These are phyloP conservation scores for Ceratoteleas bidentatus DNA, from an alignment of 1,140 invertebrate genomes.

Conservation along the genomic window DNA sequence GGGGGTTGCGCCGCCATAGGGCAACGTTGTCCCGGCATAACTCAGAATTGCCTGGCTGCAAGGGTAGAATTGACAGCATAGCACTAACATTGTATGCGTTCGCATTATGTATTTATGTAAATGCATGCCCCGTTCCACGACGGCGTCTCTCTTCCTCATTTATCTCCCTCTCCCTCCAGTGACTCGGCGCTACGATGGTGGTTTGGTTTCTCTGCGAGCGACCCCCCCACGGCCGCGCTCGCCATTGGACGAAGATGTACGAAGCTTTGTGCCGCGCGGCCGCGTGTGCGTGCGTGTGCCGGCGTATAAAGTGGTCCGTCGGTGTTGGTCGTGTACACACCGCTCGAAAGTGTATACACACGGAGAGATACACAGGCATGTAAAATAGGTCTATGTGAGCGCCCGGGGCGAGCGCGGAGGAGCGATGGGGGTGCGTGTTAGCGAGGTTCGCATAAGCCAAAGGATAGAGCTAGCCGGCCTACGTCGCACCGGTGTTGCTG, in stretches of 20 bases:
- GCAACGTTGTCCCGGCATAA: constrained; percentile 77
- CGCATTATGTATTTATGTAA: constrained; percentile 82
- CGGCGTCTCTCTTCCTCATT: constrained; percentile 58
- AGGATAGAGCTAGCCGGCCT: constrained; percentile 72
- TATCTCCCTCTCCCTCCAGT: constrained; percentile 55
- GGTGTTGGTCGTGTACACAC: constrained; percentile 42
- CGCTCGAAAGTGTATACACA: constrained; percentile 46
- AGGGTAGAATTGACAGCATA: constrained; percentile 81
- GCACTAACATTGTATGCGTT: constrained; percentile 81
- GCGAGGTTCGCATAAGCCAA: constrained; percentile 72
- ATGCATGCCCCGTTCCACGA: constrained; percentile 76
- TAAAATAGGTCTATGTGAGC: constrained; percentile 58
- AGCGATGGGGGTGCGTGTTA: constrained; percentile 67
- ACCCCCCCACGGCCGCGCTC: constrained; percentile 60
- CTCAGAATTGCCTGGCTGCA: constrained; percentile 80
- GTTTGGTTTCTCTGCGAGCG: constrained; percentile 58
- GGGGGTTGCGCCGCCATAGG: constrained; percentile 71
- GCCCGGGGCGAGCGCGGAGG: constrained; percentile 34
- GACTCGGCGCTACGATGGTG: constrained; percentile 49
- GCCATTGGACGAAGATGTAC: constrained; percentile 72
- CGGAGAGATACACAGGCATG: constrained; percentile 42
- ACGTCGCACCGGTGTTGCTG: constrained; percentile 57
- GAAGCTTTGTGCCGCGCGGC: constrained; percentile 38
- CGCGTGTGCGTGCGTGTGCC: constrained; percentile 18
- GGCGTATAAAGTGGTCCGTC: constrained; percentile 27